Base-by-base conservation (phyloP, 2,797 vertebrate genomes). In the Darevskia mixta region DNA sequence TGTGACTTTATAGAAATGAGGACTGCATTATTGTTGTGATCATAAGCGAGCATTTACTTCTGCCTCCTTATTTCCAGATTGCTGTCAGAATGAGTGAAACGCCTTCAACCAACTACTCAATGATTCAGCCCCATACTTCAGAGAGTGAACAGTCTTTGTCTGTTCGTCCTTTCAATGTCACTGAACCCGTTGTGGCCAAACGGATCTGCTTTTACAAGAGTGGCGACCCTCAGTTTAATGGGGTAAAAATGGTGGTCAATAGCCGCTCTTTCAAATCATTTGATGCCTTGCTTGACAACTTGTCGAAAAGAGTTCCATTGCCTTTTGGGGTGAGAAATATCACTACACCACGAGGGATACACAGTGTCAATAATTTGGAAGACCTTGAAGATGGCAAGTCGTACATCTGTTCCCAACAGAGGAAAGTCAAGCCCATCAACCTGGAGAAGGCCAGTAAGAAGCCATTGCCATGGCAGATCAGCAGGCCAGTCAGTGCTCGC, bases 301-400 rank as follows among this genome's bases (percentile, higher is more conserved):
- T 99, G 82, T 99, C 99, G 55, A 97, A 97, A 89, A 97, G 98
- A 82, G 98, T 99, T 6, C 99, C 99, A 0, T 94, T 99, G 55
- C 98, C 99, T 0, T 99, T 99, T 20, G 99, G 99, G 27, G 99
- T 99, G 80, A 97, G 99, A 89, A 99, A 98, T 95, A 99, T 99
- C 86, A 98, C 98, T 79, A 99, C 99, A 2, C 98, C 99, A 0
- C 97, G 95, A 4, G 99, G 99, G 6, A 93, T 98, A 86, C 98
- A 99, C n/a, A 96, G 96, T 11, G 92, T 99, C 92, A 97, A 92
- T 5, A 96, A 95, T 64, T 86, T 99, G 92, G 98, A 99, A 69
- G 98, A 99, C 71, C 97, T 99, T 32, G 97, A 98, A 93, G 98
- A 99, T 27, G 98, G 99, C 0, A 98, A 98, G 88, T 98, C 98